Percentiles rank a stretch among this genome's conserved stretches.
Evolutionary conservation across 2,888 invertebrate species (phyloP).

Genomic region (Microctonus hyperodae): DNA sequence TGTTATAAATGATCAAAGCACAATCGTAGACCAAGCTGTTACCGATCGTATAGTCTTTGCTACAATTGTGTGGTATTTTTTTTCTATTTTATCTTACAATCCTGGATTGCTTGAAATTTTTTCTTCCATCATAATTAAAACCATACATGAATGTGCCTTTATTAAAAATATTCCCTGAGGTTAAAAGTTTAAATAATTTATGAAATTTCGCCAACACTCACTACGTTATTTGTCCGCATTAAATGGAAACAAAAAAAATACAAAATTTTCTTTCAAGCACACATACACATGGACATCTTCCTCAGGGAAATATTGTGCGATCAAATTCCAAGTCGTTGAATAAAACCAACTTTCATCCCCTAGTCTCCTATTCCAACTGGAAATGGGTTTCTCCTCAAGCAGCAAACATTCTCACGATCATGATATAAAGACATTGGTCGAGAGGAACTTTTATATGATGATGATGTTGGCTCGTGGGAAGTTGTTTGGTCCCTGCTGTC

Average conservation of each 20-base stretch:
- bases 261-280: neutral
- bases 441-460: slow-evolving; percentile 6
- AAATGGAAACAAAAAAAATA: too few relatives aligned
- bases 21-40: neutral
- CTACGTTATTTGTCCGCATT: neutral
- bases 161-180: neutral
- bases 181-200: neutral
- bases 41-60: slow-evolving; percentile 46
- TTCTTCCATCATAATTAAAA: neutral
- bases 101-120: neutral
- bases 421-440: slow-evolving; percentile 29
- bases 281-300: neutral
- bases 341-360: slow-evolving; percentile 44
- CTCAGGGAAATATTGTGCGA: neutral
- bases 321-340: neutral
- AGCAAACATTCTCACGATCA: slow-evolving; percentile 57
- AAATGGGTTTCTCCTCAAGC: slow-evolving; percentile 59
- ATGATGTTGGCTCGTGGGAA: slow-evolving; percentile 3
- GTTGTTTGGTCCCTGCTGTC: neutral
- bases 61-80: slow-evolving; percentile 28
- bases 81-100: neutral
- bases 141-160: neutral
- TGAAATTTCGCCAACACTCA: neutral
- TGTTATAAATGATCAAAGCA: neutral
- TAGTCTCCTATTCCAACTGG: slow-evolving; percentile 59